Evolutionary conservation across 2,797 vertebrate species (phyloP).

Genomic region (Gastrophryne carolinensis): DNA sequence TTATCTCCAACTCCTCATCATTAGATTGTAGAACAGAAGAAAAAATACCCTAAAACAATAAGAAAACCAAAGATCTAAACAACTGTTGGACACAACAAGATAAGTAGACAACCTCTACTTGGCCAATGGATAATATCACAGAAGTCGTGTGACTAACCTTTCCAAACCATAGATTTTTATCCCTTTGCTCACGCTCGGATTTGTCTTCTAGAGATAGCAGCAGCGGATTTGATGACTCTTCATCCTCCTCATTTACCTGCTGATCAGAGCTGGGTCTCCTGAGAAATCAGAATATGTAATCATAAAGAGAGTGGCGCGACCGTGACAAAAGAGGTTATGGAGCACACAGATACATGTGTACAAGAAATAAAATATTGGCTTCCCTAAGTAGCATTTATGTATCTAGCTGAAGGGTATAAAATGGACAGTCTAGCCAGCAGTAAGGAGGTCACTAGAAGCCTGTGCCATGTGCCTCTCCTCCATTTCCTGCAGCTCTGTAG

Average conservation of each 20-base stretch:
- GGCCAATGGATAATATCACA: not conserved
- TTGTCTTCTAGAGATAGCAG: conserved; percentile 85
- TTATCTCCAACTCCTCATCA: conserved; percentile 37
- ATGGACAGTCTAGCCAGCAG: no score
- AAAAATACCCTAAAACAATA: conserved; percentile 22
- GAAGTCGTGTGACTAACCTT: conserved; percentile 71
- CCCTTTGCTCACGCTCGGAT: conserved; percentile 74
- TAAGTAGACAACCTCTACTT: no score
- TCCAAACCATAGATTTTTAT: conserved; percentile 88
- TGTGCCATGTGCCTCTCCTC: no score
- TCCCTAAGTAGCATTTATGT: no score
- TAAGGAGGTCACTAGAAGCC: no score
- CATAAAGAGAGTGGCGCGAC: not conserved
- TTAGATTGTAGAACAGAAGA: conserved; percentile 26
- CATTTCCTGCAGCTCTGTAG: no score
- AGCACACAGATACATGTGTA: not conserved
- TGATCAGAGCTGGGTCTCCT: conserved; percentile 38
- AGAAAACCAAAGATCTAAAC: not conserved
- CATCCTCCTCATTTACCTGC: conserved; percentile 65
- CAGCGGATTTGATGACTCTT: conserved; percentile 70
- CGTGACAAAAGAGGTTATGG: not conserved
- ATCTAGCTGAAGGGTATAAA: no score
- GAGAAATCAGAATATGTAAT: no score
- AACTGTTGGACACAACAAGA: no score
- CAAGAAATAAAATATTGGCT: not conserved